Evolutionary conservation across 1,140 invertebrate genomes (phyloP), one percentile per base, ranked within the genome.

Genomic region (Ceratina calcarata): DNA sequence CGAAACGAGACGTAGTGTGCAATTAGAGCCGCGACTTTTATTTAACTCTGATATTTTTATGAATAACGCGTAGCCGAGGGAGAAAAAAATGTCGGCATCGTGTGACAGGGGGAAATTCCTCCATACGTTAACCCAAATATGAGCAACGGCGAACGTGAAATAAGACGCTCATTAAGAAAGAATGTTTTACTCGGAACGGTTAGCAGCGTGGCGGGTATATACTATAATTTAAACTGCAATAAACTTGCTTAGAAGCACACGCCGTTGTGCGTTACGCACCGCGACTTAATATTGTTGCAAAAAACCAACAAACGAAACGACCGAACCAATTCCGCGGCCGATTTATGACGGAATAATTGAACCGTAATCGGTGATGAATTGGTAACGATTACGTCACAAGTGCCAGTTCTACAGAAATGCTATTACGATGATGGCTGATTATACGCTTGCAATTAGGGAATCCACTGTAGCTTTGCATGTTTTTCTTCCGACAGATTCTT

Each of bases 81-180:
- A 27, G 1, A 13, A 65, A 76, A 37, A 78, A 64, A 78, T 72
- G 76, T 51, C 60, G 76, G 60, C 60, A 55, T 72, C 69, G 68
- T 78, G 60, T 57, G 76, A 78, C 76, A 78, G 53, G 58, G 22
- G 65, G 79, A 86, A 87, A 91, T 92, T 91, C 90, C 90, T 91
- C 83, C 91, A 89, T 91, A 89, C 85, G 88, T 91, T 91, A 90
- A 90, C 90, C 88, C 86, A 91, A 91, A 91, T 90, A 90, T 87
- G 82, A 85, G 70, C 72, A 74, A 75, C 71, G 81, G 85, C 82
- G 80, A 87, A 83, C 55, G 81, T 66, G 81, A 81, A 86, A 86
- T 83, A 79, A 86, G 80, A 65, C 61, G 80, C 87, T 91, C 85
- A 86, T 91, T 91, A 91, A 87, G 85, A 87, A 91, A 85, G 89